Conservation (phyloP, 2,113 vertebrate genomes). For the Solea solea region DNA sequence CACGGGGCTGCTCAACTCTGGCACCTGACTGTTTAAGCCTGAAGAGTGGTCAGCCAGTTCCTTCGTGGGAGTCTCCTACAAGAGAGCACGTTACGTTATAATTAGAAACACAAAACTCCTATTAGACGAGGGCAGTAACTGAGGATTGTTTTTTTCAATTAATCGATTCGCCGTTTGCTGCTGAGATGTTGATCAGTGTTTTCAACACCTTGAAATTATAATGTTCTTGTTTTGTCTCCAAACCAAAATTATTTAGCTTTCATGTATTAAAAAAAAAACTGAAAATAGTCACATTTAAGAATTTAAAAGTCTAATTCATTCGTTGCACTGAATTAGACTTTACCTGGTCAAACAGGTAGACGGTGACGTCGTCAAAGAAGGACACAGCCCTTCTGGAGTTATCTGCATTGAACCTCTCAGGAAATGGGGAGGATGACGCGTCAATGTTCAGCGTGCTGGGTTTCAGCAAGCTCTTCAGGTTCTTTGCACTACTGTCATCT, state of each 20-base stretch:
- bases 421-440: conserved; percentile 26
- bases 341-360: conserved; percentile 99
- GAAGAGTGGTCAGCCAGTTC: conserved; percentile 87
- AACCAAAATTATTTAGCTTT: background rate
- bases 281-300: no score
- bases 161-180: no score
- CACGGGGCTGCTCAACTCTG: conserved; percentile 77
- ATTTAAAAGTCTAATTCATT: no score
- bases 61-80: conserved; percentile 95
- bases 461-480: conserved; percentile 91
- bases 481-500: conserved; percentile 81
- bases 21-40: conserved; percentile 79
- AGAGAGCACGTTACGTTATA: background rate
- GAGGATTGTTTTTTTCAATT: no score
- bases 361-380: conserved; percentile 96
- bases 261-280: no score
- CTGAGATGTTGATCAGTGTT: no score
- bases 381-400: conserved; percentile 87
- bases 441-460: conserved; percentile 46
- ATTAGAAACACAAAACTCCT: background rate
- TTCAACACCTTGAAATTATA: background rate
- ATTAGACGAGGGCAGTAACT: no score
- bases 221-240: background rate
- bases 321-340: background rate
- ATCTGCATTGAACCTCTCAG: conserved; percentile 38